phyloP scores from a whole-genome alignment of 2,888 invertebrate genomes.

The Diaprepes abbreviatus region DNA sequence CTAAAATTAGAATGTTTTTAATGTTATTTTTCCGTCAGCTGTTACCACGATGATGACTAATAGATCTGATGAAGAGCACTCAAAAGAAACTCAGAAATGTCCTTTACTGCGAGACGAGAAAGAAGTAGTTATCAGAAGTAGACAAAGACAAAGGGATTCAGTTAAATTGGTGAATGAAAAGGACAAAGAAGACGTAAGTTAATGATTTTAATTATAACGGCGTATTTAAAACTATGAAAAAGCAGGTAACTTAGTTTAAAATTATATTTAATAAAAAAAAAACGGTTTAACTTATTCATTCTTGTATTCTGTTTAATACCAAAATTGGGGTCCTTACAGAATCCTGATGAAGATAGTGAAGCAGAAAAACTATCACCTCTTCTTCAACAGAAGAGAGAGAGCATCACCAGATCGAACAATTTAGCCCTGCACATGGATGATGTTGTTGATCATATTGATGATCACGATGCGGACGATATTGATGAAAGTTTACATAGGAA shows the following conservation, averaged over 20 bases:
- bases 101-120: constrained; percentile 62
- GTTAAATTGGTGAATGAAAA: constrained; percentile 76
- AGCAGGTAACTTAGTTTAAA: no score
- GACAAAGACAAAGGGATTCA: constrained; percentile 68
- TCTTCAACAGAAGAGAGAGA: constrained; percentile 68
- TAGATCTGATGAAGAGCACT: constrained; percentile 76
- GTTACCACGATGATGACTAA: constrained; percentile 69
- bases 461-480: constrained; percentile 68
- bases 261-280: no score
- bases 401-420: constrained; percentile 59
- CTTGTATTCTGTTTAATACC: no score
- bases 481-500: constrained; percentile 66
- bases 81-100: constrained; percentile 64
- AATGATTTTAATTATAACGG: constrained; percentile 39
- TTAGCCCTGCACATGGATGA: constrained; percentile 69
- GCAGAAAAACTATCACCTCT: constrained; percentile 86
- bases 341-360: constrained; percentile 84
- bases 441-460: constrained; percentile 74
- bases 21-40: constrained; percentile 23
- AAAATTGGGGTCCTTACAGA: no score
- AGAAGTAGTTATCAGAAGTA: constrained; percentile 56
- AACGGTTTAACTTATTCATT: no score
- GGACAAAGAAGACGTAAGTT: constrained; percentile 64
- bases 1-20: no score
- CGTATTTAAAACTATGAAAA: no score